Percentiles rank a stretch among this genome's conserved stretches.
Evolutionary conservation across 2,797 vertebrate species (phyloP).

Genomic region (Oreochromis grahami): DNA sequence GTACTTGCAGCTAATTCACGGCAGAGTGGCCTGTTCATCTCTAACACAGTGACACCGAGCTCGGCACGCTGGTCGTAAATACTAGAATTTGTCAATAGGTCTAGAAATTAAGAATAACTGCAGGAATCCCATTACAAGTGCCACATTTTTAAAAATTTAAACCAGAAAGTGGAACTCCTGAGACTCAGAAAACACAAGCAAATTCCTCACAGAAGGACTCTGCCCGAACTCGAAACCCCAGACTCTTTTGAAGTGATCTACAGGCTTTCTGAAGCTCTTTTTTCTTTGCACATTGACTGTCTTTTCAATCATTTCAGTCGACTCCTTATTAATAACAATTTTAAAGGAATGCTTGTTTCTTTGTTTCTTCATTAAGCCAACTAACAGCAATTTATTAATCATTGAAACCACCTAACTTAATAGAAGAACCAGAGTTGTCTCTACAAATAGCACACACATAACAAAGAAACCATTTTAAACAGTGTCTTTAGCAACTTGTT

Average conservation of each 20-base stretch:
- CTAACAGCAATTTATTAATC: not conserved
- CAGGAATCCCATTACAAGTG: not conserved
- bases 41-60: fast-evolving
- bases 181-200: not conserved
- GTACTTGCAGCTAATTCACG: not conserved
- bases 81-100: not conserved
- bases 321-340: fast-evolving
- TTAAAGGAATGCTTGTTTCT: not conserved
- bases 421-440: not conserved
- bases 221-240: not conserved
- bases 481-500: not conserved
- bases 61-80: not conserved
- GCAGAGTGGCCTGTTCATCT: not conserved
- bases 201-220: not conserved
- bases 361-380: not conserved
- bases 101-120: not conserved
- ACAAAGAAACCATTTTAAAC: not conserved
- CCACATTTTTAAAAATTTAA: not conserved
- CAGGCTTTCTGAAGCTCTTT: not conserved
- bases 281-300: not conserved
- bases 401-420: not conserved
- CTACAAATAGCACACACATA: fast-evolving
- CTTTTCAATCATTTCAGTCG: fast-evolving
- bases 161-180: not conserved
- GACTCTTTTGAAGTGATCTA: not conserved